Conservation (phyloP, 2,888 invertebrate genomes). For the Tuta absoluta region DNA sequence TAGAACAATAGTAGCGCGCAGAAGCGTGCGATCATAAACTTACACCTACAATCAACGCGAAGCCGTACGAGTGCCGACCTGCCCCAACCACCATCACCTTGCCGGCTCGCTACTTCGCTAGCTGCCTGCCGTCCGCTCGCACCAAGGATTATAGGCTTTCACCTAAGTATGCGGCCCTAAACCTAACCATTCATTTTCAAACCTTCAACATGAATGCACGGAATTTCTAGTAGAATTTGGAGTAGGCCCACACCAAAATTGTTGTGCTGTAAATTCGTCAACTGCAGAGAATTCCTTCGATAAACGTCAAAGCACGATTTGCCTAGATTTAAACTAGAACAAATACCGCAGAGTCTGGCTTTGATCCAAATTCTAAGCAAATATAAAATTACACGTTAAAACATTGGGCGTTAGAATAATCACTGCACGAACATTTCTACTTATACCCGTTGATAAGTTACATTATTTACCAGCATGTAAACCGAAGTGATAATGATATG, state of each 20-base stretch:
- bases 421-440: not conserved
- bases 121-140: slow-evolving; percentile 41
- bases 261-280: not conserved
- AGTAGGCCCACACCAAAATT: not conserved
- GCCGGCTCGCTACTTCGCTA: slow-evolving; percentile 43
- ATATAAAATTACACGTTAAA: slow-evolving; percentile 34
- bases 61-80: slow-evolving; percentile 65
- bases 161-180: slow-evolving; percentile 28
- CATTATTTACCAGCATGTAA: slow-evolving; percentile 7
- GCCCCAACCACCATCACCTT: slow-evolving; percentile 49
- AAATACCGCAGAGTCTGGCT: slow-evolving; percentile 52
- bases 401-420: not conserved
- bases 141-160: slow-evolving; percentile 46
- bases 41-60: slow-evolving; percentile 65
- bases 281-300: slow-evolving; percentile 9
- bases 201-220: not conserved
- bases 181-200: not conserved
- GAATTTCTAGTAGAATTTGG: not conserved
- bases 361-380: slow-evolving; percentile 46
- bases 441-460: slow-evolving; percentile 26
- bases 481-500: slow-evolving; percentile 15
- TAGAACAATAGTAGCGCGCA: slow-evolving; percentile 75
- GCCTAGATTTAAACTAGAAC: slow-evolving; percentile 47
- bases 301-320: slow-evolving; percentile 31
- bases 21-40: slow-evolving; percentile 75